A percentile compares a stretch with the other conserved stretches of the same genome.
phyloP scores from a whole-genome alignment of 2,888 invertebrate genomes.

The Epiblema foenella region DNA sequence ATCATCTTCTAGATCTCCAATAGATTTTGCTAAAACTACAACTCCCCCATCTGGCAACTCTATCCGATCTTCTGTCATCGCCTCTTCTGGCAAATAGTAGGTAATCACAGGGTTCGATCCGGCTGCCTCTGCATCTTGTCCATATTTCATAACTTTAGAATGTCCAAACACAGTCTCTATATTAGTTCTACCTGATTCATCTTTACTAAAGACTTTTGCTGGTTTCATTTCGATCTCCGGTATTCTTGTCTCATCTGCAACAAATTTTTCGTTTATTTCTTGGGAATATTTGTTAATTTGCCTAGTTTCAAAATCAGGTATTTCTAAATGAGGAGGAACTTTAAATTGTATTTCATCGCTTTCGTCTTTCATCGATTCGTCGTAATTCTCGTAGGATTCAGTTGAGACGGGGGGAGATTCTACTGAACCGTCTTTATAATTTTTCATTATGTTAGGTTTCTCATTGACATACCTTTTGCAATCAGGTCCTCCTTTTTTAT shows the following conservation, averaged over 20 bases:
- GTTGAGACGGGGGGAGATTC: constrained; percentile 15
- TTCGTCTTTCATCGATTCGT: constrained; percentile 24
- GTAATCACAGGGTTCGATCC: constrained; percentile 33
- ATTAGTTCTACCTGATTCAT: constrained; percentile 44
- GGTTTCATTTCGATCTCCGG: constrained; percentile 27
- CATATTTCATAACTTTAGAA: constrained; percentile 72
- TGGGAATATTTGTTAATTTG: constrained; percentile 55
- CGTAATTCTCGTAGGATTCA: constrained; percentile 40
- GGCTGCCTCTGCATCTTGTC: constrained; percentile 46
- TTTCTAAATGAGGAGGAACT: constrained; percentile 62
- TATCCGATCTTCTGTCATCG: constrained; percentile 39
- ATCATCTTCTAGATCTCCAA: constrained; percentile 44
- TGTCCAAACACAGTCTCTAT: constrained; percentile 70
- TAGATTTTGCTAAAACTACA: constrained; percentile 56
- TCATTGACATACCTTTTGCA: constrained; percentile 45
- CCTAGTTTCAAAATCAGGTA: constrained; percentile 67
- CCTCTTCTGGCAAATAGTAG: constrained; percentile 39
- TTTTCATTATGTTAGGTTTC: constrained; percentile 44
- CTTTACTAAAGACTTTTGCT: constrained; percentile 35
- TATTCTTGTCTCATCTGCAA: constrained; percentile 45
- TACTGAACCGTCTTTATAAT: not conserved
- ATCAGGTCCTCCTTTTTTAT: constrained; percentile 48
- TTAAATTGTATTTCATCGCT: constrained; percentile 54
- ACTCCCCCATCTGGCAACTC: constrained; percentile 46
- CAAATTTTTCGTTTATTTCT: constrained; percentile 47